Conservation (phyloP, 2,888 invertebrate genomes). For the Drosophila setosimentum region DNA sequence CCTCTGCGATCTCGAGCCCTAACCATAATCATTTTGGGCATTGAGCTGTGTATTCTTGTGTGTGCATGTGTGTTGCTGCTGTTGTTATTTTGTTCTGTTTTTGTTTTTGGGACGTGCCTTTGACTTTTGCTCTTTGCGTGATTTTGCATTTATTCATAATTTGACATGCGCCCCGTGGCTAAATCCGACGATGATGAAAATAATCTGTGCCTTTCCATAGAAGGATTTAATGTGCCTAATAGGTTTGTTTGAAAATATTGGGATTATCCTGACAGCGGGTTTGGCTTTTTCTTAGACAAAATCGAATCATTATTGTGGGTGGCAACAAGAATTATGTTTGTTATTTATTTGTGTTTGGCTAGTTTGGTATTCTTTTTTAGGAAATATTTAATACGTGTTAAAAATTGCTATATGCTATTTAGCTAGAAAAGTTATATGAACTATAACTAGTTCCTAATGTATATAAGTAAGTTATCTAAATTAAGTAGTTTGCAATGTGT, state of each 20-base stretch:
- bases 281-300: conserved; percentile 62
- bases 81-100: conserved; percentile 13
- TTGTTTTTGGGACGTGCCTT: conserved; percentile 53
- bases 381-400: conserved; percentile 11
- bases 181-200: conserved; percentile 83
- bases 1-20: conserved; percentile 17
- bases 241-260: conserved; percentile 83
- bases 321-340: conserved; percentile 44
- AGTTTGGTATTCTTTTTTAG: conserved; percentile 18
- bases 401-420: not conserved
- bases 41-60: conserved; percentile 33
- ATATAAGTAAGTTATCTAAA: not conserved
- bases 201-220: conserved; percentile 73
- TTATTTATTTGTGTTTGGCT: conserved; percentile 32
- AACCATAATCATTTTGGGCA: conserved; percentile 49
- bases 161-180: conserved; percentile 83
- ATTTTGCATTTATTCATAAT: conserved; percentile 81
- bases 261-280: conserved; percentile 77
- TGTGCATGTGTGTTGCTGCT: conserved; percentile 20
- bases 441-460: not conserved
- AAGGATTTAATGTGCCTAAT: conserved; percentile 80
- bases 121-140: conserved; percentile 75
- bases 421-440: not conserved
- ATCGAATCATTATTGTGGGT: conserved; percentile 48
- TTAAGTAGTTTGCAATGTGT: not conserved